Conservation (phyloP, 2,888 invertebrate genomes). For the Drosophila kambysellisi region DNA sequence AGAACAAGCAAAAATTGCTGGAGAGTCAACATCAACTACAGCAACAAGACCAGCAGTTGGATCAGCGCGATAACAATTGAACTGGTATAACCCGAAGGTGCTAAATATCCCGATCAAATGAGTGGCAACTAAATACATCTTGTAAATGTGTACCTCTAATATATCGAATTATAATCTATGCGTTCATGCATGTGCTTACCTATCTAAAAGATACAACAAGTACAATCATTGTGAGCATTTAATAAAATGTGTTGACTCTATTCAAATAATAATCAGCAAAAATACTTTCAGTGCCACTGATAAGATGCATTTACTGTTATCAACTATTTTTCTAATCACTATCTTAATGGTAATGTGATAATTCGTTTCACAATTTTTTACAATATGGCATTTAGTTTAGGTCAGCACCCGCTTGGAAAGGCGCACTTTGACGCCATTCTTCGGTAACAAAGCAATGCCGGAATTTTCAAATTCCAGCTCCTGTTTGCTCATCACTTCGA, state of each 20-base stretch:
- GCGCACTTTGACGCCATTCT: slow-evolving; percentile 74
- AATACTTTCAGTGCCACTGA: slow-evolving; percentile 8
- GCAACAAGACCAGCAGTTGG: slow-evolving; percentile 52
- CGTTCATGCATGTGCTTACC: slow-evolving; percentile 20
- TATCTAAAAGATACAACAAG: slow-evolving; percentile 35
- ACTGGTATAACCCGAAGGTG: not conserved
- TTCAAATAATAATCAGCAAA: slow-evolving; percentile 13
- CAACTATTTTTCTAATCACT: not conserved
- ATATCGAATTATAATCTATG: slow-evolving; percentile 5
- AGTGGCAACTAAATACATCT: slow-evolving; percentile 30
- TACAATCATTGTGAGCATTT: slow-evolving; percentile 53
- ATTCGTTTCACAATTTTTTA: slow-evolving; percentile 9
- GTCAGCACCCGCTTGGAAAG: slow-evolving; percentile 52
- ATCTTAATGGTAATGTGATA: slow-evolving; percentile 6
- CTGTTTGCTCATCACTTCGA: slow-evolving; percentile 66
- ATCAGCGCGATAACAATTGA: slow-evolving; percentile 65
- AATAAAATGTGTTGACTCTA: slow-evolving; percentile 60
- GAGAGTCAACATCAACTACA: slow-evolving; percentile 57
- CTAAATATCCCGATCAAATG: slow-evolving; percentile 10
- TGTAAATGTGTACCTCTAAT: slow-evolving; percentile 47
- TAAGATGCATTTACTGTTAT: slow-evolving; percentile 24
- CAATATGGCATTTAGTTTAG: not conserved
- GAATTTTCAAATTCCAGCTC: slow-evolving; percentile 72
- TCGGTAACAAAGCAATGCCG: slow-evolving; percentile 70
- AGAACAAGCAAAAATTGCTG: slow-evolving; percentile 83